A percentile compares a stretch with the other conserved stretches of the same genome.
Conservation (phyloP, 35 echinoderm and acorn worm species). For the Nesometra sesokonis region DNA sequence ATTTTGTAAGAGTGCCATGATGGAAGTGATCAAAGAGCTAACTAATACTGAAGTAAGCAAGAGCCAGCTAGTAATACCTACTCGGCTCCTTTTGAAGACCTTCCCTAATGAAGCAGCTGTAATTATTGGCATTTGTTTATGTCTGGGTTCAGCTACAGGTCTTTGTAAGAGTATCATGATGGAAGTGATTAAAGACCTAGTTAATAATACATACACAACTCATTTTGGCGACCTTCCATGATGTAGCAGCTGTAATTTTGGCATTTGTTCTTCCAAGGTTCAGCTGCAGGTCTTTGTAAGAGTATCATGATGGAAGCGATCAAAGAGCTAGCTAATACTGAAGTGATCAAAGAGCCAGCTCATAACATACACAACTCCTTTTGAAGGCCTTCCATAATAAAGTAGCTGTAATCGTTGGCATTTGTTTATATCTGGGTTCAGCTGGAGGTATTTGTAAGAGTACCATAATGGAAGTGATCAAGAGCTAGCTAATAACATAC, state of each 20-base stretch:
- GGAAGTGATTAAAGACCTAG: conserved; percentile 21
- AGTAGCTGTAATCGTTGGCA: no score
- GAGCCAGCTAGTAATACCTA: no score
- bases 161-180: conserved; percentile 85
- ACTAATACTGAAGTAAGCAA: conserved; percentile 18
- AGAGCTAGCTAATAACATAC: conserved; percentile 16
- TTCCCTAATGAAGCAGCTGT: no score
- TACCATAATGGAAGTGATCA: conserved; percentile 50
- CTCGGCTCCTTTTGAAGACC: conserved; percentile 59
- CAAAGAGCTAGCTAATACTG: conserved; percentile 15
- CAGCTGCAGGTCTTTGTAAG: conserved; percentile 88
- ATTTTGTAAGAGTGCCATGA: conserved; percentile 80
- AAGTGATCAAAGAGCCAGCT: conserved; percentile 22
- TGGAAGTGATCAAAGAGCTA: conserved; percentile 26
- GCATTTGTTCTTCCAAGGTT: conserved; percentile 20
- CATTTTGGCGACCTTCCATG: conserved; percentile 60
- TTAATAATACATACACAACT: conserved; percentile 33
- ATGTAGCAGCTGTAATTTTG: no score
- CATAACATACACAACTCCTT: conserved; percentile 54
- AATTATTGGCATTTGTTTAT: no score
- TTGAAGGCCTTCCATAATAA: no score
- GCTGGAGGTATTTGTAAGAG: conserved; percentile 87
- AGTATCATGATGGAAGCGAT: conserved; percentile 50
- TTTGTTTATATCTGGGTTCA: no score
- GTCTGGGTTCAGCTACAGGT: conserved; percentile 85